Evolutionary conservation across 2,113 vertebrate genomes (phyloP).

Genomic region (Lampris megalopsis): DNA sequence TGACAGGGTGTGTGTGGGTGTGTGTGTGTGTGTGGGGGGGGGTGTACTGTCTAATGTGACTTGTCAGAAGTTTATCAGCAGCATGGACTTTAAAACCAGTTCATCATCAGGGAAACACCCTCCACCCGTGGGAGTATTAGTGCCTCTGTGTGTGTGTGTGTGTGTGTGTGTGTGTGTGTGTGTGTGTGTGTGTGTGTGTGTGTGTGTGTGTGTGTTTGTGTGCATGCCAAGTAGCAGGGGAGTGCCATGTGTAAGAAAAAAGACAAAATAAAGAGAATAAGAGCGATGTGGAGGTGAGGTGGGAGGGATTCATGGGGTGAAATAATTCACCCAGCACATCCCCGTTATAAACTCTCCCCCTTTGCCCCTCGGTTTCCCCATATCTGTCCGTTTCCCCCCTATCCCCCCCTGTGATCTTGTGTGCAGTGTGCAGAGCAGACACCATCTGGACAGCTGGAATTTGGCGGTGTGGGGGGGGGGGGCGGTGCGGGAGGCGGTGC

Average conservation of each 20-base stretch:
- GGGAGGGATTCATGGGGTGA: conserved; percentile 15
- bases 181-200: no score
- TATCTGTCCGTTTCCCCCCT: neutral
- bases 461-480: conserved; percentile 56
- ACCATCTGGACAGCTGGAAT: conserved; percentile 79
- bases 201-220: neutral
- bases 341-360: conserved; percentile 55
- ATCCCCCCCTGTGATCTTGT: conserved; percentile 50
- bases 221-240: neutral
- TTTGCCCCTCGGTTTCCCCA: conserved; percentile 1
- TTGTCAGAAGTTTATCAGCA: conserved; percentile 44
- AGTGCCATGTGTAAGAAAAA: neutral
- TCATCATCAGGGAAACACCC: conserved; percentile 13
- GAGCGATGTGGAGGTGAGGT: neutral
- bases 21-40: no score
- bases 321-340: conserved; percentile 58
- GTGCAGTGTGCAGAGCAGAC: conserved; percentile 64
- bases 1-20: no score
- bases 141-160: neutral
- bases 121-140: conserved; percentile 3
- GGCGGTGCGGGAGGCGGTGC: conserved; percentile 48
- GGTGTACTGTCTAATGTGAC: conserved; percentile 17
- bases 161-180: no score
- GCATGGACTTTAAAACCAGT: conserved; percentile 33
- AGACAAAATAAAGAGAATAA: conserved; percentile 14